A percentile compares a stretch with the other conserved stretches of the same genome.
Evolutionary conservation across 2,797 vertebrate species (phyloP).

Genomic region (Podarcis lilfordi): DNA sequence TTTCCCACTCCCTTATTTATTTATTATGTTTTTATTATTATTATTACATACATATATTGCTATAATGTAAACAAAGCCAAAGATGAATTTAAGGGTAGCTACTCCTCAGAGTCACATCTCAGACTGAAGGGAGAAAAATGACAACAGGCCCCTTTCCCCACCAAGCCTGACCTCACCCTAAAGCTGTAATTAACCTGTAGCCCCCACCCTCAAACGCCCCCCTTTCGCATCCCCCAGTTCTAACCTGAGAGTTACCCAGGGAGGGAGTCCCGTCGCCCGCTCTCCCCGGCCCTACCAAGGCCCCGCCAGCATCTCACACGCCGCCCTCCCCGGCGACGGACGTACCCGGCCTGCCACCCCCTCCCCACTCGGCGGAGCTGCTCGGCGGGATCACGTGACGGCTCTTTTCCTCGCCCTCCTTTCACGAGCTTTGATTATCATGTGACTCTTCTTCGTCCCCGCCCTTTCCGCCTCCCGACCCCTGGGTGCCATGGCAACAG

Average conservation of each 20-base stretch:
- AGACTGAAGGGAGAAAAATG: no score
- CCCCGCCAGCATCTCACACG: not conserved
- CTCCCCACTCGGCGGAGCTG: not conserved
- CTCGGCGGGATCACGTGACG: not conserved
- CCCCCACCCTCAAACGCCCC: no score
- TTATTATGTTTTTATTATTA: no score
- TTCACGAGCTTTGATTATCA: not conserved
- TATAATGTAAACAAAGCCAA: not conserved
- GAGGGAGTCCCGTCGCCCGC: not conserved
- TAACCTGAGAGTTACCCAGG: not conserved
- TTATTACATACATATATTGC: no score
- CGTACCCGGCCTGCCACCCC: not conserved
- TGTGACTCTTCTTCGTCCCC: not conserved
- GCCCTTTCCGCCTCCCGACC: not conserved
- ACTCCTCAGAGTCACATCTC: not conserved
- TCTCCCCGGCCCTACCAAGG: no score
- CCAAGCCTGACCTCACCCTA: not conserved
- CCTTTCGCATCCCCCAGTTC: no score
- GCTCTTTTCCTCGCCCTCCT: not conserved
- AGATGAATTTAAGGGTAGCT: not conserved
- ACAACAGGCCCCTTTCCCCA: not conserved
- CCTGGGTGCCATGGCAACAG: no score
- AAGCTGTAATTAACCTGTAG: not conserved
- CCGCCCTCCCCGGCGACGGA: not conserved
- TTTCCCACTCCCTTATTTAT: no score